These are phyloP conservation scores for Myripristis murdjan DNA, from an alignment of 2,797 vertebrate genomes.

Conservation along the genomic window DNA sequence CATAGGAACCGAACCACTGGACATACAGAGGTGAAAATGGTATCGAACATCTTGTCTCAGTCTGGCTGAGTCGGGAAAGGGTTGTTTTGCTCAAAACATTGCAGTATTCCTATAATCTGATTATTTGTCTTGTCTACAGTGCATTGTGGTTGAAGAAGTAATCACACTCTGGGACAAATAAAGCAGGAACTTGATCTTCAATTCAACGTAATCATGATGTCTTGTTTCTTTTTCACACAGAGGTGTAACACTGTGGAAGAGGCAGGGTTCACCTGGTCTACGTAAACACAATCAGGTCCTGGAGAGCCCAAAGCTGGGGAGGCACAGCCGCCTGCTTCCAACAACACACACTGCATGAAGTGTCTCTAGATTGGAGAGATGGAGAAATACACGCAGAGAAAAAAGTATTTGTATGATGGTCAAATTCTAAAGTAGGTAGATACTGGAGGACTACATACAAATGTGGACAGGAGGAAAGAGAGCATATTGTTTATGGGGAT, in stretches of 20 bases:
- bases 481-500: no score
- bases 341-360: conserved; percentile 93
- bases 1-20: no score
- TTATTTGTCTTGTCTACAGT: neutral
- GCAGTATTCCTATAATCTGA: no score
- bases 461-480: neutral
- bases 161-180: neutral
- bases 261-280: conserved; percentile 87
- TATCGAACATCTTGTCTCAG: no score
- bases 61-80: no score
- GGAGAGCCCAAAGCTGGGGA: conserved; percentile 89
- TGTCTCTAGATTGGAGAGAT: conserved; percentile 86
- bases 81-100: no score
- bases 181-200: neutral
- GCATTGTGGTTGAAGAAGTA: neutral
- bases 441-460: neutral
- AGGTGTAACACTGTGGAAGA: neutral
- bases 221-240: neutral
- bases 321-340: conserved; percentile 94
- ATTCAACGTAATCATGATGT: neutral
- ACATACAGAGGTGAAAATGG: no score
- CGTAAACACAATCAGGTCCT: conserved; percentile 94
- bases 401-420: neutral
- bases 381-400: neutral
- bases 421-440: neutral